These are phyloP conservation scores for Atractosteus spatula DNA, from an alignment of 2,113 vertebrate genomes.

Conservation along the genomic window DNA sequence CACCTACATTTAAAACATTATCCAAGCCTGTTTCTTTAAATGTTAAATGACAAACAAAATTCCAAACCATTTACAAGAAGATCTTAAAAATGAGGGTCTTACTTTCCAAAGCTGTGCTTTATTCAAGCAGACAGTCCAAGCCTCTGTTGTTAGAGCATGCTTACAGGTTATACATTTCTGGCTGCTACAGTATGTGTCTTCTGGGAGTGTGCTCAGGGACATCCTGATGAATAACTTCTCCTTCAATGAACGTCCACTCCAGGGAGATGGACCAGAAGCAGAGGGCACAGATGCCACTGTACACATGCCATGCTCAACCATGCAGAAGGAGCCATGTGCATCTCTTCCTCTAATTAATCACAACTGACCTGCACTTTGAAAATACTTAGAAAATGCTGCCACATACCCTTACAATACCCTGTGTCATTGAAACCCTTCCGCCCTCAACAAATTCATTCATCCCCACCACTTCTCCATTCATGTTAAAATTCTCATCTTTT, in stretches of 20 bases:
- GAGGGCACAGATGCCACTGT: not conserved
- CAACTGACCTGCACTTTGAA: constrained; percentile 2
- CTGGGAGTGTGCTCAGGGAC: not conserved
- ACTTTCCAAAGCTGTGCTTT: no score
- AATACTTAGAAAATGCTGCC: not conserved
- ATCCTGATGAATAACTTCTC: not conserved
- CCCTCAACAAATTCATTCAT: not conserved
- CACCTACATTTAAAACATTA: no score
- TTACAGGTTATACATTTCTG: not conserved
- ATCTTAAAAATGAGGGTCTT: no score
- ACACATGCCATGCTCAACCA: not conserved
- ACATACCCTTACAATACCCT: not conserved
- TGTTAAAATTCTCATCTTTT: no score
- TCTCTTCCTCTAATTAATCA: constrained; percentile 5
- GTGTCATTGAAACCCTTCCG: no score
- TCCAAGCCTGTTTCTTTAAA: no score
- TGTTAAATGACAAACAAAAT: not conserved
- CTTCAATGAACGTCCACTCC: not conserved
- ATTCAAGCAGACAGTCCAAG: no score
- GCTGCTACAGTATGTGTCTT: not conserved
- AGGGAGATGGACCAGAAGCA: not conserved
- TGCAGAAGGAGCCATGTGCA: not conserved
- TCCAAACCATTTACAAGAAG: not conserved
- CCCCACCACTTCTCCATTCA: no score
- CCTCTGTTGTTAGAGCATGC: no score